A percentile compares a stretch with the other conserved stretches of the same genome.
phyloP scores from a whole-genome alignment of 2,888 invertebrate genomes.

The Agriotes lineatus region DNA sequence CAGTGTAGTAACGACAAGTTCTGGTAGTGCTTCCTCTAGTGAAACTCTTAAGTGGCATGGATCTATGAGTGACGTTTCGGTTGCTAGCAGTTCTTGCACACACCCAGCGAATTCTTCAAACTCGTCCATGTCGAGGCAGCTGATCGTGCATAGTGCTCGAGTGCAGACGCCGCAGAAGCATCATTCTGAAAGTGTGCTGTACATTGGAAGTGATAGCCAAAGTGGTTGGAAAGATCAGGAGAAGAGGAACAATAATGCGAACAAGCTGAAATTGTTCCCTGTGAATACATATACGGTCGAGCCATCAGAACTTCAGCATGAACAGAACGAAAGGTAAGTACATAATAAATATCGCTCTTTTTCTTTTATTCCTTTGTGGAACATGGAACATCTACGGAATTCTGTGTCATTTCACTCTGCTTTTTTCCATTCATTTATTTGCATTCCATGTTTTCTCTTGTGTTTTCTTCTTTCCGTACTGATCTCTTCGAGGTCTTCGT shows the following conservation, averaged over 20 bases:
- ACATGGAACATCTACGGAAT: no score
- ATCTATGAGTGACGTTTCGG: constrained; percentile 80
- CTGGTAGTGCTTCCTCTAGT: constrained; percentile 76
- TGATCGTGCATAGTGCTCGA: constrained; percentile 82
- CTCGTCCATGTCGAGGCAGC: constrained; percentile 66
- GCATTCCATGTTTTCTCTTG: no score
- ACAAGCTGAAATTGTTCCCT: constrained; percentile 75
- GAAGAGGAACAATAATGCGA: constrained; percentile 64
- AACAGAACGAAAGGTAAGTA: constrained; percentile 37
- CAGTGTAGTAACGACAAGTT: constrained; percentile 74
- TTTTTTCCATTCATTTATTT: no score
- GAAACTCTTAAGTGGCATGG: constrained; percentile 86
- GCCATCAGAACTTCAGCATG: constrained; percentile 55
- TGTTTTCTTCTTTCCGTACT: no score
- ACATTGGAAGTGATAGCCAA: constrained; percentile 66
- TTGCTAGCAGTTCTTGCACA: constrained; percentile 70
- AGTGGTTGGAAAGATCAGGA: constrained; percentile 62
- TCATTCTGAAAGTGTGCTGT: constrained; percentile 81
- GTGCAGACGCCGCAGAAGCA: constrained; percentile 84
- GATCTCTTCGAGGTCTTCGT: no score
- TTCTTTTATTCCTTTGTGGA: no score
- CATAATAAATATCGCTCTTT: background rate
- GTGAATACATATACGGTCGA: constrained; percentile 77
- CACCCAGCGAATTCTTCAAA: constrained; percentile 65
- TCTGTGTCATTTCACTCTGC: no score